Conservation (phyloP, 2,888 invertebrate genomes). For the Cabera pusaria region DNA sequence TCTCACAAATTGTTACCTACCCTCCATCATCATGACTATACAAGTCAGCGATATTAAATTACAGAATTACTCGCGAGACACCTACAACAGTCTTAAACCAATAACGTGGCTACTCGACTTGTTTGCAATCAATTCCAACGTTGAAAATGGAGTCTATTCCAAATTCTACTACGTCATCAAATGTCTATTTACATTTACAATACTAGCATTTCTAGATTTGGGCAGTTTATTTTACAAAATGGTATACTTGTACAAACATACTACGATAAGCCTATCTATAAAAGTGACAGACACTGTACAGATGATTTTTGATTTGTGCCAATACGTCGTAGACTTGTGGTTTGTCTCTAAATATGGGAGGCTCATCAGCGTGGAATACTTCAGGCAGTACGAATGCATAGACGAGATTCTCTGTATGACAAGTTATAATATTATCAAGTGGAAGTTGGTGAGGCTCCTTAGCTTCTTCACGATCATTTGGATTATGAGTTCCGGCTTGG, state of each 20-base stretch:
- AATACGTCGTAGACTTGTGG: slow-evolving; percentile 57
- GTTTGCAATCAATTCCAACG: slow-evolving; percentile 48
- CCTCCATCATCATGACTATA: too few species aligned
- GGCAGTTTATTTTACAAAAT: slow-evolving; percentile 52
- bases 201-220: slow-evolving; percentile 41
- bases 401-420: slow-evolving; percentile 50
- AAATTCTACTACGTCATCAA: slow-evolving; percentile 10
- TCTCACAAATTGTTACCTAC: too few species aligned
- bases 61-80: slow-evolving; percentile 18
- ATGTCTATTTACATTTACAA: slow-evolving; percentile 7
- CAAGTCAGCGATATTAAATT: too few species aligned
- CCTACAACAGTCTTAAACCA: slow-evolving; percentile 38
- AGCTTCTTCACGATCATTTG: slow-evolving; percentile 44
- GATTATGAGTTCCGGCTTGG: slow-evolving; percentile 43
- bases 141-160: slow-evolving; percentile 17
- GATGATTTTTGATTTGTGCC: slow-evolving; percentile 52
- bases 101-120: slow-evolving; percentile 47
- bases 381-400: slow-evolving; percentile 52
- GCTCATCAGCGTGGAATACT: slow-evolving; percentile 49
- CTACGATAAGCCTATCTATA: slow-evolving; percentile 43
- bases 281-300: slow-evolving; percentile 56
- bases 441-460: slow-evolving; percentile 41
- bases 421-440: slow-evolving; percentile 39
- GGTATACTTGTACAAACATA: slow-evolving; percentile 34
- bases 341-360: slow-evolving; percentile 57